These are phyloP conservation scores for Drosophila leonis DNA, from an alignment of 2,888 invertebrate species.

Conservation along the genomic window DNA sequence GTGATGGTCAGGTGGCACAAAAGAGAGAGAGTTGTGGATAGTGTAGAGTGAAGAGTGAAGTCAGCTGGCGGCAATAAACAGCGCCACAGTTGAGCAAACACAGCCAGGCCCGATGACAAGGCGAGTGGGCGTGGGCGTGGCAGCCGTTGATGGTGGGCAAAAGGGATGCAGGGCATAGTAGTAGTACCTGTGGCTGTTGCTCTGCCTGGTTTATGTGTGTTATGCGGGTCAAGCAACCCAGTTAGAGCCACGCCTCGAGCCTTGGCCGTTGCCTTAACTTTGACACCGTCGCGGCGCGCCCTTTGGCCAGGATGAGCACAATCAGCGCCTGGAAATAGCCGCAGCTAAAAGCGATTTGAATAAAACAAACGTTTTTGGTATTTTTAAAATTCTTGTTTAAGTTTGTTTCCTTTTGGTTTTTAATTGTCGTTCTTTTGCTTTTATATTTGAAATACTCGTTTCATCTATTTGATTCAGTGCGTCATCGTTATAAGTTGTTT, in stretches of 20 bases:
- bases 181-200: conserved; percentile 29
- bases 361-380: conserved; percentile 21
- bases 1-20: conserved; percentile 14
- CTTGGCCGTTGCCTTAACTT: conserved; percentile 52
- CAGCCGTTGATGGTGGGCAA: background rate
- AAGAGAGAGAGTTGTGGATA: background rate
- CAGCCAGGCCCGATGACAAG: conserved; percentile 17
- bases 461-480: conserved; percentile 85
- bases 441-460: conserved; percentile 75
- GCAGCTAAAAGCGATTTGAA: conserved; percentile 13
- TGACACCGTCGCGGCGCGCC: conserved; percentile 38
- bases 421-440: conserved; percentile 57
- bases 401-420: conserved; percentile 59
- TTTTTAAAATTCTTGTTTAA: conserved; percentile 60
- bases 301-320: conserved; percentile 51
- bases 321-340: conserved; percentile 43
- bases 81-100: conserved; percentile 36
- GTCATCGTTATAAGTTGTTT: conserved; percentile 75
- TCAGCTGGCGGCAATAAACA: conserved; percentile 66
- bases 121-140: background rate
- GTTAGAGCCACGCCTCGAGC: conserved; percentile 24
- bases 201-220: conserved; percentile 49
- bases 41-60: conserved; percentile 16
- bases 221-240: conserved; percentile 61
- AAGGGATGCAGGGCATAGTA: background rate